These are phyloP conservation scores for Xenotilapia caudafasciata DNA, from an alignment of 2,113 vertebrate genomes.

Conservation along the genomic window DNA sequence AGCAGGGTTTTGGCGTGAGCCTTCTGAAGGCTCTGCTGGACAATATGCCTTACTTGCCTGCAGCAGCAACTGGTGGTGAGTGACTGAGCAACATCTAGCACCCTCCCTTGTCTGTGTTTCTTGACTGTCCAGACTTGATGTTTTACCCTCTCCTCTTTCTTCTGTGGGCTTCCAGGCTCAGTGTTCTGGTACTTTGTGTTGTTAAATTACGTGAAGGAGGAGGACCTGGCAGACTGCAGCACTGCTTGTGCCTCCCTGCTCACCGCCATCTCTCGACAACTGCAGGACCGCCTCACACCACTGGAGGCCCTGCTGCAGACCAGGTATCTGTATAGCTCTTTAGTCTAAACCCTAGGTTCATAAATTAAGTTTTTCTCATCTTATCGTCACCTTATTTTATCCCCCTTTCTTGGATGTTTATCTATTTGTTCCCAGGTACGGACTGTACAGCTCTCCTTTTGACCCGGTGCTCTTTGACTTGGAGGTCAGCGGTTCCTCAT, in stretches of 20 bases:
- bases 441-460: constrained; percentile 96
- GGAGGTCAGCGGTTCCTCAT: constrained; percentile 97
- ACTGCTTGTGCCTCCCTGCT: constrained; percentile 90
- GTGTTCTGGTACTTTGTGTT: constrained; percentile 99
- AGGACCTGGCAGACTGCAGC: constrained; percentile 92
- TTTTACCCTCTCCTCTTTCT: neutral
- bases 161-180: constrained; percentile 74
- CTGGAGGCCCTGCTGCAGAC: constrained; percentile 95
- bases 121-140: neutral
- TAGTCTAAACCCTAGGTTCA: neutral
- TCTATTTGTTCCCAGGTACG: constrained; percentile 77
- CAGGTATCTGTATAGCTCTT: constrained; percentile 66
- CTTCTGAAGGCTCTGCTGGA: constrained; percentile 92
- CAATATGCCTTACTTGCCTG: constrained; percentile 92
- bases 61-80: constrained; percentile 94
- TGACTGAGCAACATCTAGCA: neutral
- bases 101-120: neutral
- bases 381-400: neutral
- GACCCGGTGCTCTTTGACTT: constrained; percentile 98
- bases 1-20: constrained; percentile 86
- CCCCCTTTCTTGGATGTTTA: neutral
- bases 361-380: neutral
- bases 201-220: constrained; percentile 97
- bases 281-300: constrained; percentile 93
- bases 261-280: constrained; percentile 87